Base-by-base conservation (phyloP, 1,140 invertebrate species). In the Drepana arcuata region DNA sequence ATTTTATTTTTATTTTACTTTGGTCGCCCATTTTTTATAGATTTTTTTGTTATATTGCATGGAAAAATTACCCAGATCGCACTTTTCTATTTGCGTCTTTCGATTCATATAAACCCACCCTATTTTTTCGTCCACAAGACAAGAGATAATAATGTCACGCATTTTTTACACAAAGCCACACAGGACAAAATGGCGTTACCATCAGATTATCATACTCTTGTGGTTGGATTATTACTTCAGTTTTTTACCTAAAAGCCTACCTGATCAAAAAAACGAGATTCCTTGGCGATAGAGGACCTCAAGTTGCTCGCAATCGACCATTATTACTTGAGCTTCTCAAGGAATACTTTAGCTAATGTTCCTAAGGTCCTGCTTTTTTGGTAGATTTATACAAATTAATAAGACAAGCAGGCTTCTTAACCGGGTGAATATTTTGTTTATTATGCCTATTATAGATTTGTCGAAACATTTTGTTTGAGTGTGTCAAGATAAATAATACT, bases 121-220 rank as follows among this genome's bases (percentile, higher is more conserved):
- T n/a, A 56, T 11, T 38, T 65, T 73, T 77, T 75, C 73, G n/a
- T n/a, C n/a, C n/a, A n/a, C n/a, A n/a, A n/a, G n/a, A n/a, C n/a
- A n/a, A 63, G 53, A 61, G 68, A 80, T 80, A 74, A 77, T 73
- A 70, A 70, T 77, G 69, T 80, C 75, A 80, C 72, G 74, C 65
- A 48, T 80, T 80, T 79, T 81, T 81, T 72, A 57, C 43, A 53
- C 37, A 46, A 75, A 81, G 74, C 77, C 77, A 81, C 77, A 81
- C 77, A 78, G 64, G 66, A 78, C 77, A 81, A 78, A 78, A 81
- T 77, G 60, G 73, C 73, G 73, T 78, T 78, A 78, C 73, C 61
- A 73, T 81, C 73, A 77, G 77, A 78, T 81, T 81, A 81, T 66
- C 65, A 69, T 56, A 71, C 61, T 33, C 63, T 64, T 78, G 73